Conservation (phyloP, 2,113 vertebrate genomes). For the Cynopterus brachyotis region DNA sequence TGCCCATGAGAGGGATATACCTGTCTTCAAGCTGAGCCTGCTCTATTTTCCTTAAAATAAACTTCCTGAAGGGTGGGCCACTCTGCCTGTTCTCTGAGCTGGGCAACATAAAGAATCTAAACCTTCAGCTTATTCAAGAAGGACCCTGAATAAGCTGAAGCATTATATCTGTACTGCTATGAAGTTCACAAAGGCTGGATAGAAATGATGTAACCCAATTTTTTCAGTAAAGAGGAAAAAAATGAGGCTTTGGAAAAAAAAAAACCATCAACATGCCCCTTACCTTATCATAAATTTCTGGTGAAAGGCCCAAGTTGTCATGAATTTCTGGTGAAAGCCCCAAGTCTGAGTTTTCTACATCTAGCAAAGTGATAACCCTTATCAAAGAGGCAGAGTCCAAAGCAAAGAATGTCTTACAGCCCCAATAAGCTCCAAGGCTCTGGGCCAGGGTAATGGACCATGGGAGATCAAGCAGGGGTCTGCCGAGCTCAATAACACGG, state of each 20-base stretch:
- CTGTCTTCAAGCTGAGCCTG: not conserved
- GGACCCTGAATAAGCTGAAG: not conserved
- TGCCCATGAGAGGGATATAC: not conserved
- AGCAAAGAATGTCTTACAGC: conserved; percentile 71
- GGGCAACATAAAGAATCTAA: not conserved
- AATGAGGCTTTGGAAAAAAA: not conserved
- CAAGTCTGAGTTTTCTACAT: conserved; percentile 58
- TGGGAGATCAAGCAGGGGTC: conserved; percentile 48
- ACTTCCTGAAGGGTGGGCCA: not conserved
- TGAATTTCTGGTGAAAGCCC: conserved; percentile 67
- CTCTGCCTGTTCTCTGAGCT: not conserved
- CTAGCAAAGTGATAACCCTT: conserved; percentile 72
- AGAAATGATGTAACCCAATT: conserved; percentile 21
- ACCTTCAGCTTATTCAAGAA: not conserved
- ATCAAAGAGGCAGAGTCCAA: conserved; percentile 67
- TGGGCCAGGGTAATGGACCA: conserved; percentile 71
- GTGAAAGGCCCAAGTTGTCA: conserved; percentile 60
- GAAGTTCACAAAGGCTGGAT: not conserved
- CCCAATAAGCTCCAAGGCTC: conserved; percentile 71
- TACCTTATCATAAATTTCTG: conserved; percentile 54
- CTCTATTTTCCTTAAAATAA: not conserved
- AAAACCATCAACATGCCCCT: not conserved
- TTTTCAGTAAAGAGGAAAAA: conserved; percentile 49
- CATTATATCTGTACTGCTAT: not conserved
- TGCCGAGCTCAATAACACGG: conserved; percentile 68